Evolutionary conservation across 1,140 invertebrate genomes (phyloP).

Genomic region (Orussus abietinus): DNA sequence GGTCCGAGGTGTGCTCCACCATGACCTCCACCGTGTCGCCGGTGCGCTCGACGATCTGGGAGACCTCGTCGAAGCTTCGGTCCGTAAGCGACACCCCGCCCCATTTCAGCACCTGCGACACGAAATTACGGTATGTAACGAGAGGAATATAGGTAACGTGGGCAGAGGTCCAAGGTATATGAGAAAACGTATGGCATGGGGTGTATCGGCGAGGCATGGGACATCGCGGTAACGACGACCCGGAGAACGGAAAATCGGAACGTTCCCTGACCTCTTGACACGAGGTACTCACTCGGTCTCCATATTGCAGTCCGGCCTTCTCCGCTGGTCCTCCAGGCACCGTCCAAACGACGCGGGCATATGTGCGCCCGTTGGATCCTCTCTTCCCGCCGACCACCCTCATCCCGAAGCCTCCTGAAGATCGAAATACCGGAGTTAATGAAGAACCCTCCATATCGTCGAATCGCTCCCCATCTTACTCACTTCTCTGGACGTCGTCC

Average conservation of each 20-base stretch:
- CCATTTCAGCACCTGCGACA: slow-evolving; percentile 74
- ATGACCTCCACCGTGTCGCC: slow-evolving; percentile 79
- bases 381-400: slow-evolving; percentile 87
- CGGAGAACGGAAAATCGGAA: too few species aligned
- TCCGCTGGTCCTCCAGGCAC: slow-evolving; percentile 87
- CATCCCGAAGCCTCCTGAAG: slow-evolving; percentile 83
- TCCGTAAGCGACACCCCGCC: slow-evolving; percentile 79
- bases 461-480: too few species aligned
- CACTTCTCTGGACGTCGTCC: slow-evolving; percentile 83
- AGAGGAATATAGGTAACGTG: too few species aligned
- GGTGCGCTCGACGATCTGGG: slow-evolving; percentile 73
- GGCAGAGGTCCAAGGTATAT: too few species aligned
- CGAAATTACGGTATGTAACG: too few species aligned
- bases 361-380: slow-evolving; percentile 74
- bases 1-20: slow-evolving; percentile 73
- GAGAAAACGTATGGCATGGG: too few species aligned
- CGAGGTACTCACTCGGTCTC: slow-evolving; percentile 89
- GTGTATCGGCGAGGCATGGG: too few species aligned
- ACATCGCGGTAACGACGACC: too few species aligned
- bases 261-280: too few species aligned
- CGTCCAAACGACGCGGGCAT: slow-evolving; percentile 88
- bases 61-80: slow-evolving; percentile 84
- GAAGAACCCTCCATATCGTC: too few species aligned
- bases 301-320: slow-evolving; percentile 78
- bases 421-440: slow-evolving; percentile 8